A percentile compares a stretch with the other conserved stretches of the same genome.
phyloP scores from a whole-genome alignment of 2,113 vertebrate species.

The Smithornis capensis region DNA sequence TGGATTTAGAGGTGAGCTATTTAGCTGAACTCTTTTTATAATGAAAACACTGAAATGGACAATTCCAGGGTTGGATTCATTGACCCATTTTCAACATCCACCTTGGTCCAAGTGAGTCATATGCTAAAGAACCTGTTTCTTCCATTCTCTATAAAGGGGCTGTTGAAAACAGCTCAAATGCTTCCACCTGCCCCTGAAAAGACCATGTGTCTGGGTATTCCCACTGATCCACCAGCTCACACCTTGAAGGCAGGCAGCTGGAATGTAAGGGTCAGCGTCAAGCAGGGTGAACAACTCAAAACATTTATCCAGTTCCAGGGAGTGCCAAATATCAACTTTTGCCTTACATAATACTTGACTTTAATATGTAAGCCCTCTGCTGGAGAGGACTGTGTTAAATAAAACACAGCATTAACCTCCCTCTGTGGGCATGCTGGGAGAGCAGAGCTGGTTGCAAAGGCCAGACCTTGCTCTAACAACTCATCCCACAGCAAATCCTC shows the following conservation, averaged over 20 bases:
- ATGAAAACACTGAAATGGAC: not conserved
- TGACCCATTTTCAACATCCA: not conserved
- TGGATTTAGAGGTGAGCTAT: not conserved
- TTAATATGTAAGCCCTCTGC: not conserved
- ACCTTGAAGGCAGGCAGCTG: not conserved
- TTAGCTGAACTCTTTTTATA: not conserved
- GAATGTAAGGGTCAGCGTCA: not conserved
- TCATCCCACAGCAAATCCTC: not conserved
- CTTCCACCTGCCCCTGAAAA: not conserved
- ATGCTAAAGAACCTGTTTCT: not conserved
- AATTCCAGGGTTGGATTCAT: not conserved
- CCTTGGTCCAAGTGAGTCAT: not conserved
- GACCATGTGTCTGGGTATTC: rapidly evolving
- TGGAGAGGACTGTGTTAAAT: not conserved
- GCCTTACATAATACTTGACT: not conserved
- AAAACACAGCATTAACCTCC: not conserved
- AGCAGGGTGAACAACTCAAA: not conserved
- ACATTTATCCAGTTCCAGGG: not conserved
- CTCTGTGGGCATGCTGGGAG: not conserved
- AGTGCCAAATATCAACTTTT: not conserved
- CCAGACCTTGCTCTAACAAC: not conserved
- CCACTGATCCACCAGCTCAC: not conserved
- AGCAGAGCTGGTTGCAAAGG: not conserved
- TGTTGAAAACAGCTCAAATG: not conserved
- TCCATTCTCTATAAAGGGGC: not conserved